Base-by-base conservation (phyloP, 2,888 invertebrate genomes). In the Scaptomyza tumidula region DNA sequence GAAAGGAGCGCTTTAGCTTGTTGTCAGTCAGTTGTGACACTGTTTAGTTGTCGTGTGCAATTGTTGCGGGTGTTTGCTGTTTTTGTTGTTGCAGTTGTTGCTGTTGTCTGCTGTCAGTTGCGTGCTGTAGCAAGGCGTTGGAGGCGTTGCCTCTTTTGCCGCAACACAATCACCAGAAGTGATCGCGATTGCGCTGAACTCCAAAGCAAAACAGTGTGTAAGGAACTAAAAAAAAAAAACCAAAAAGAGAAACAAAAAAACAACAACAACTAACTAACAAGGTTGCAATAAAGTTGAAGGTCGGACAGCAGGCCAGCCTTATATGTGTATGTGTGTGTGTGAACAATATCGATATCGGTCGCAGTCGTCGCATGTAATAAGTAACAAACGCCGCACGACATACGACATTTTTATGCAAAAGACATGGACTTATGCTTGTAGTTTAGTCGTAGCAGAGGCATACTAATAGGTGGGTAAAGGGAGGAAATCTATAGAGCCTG, bases 381-480 rank as follows among this genome's bases (percentile, higher is more conserved):
- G 89, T 89, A 85, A 85, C 89, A 85, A 85, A 85, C 71, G 64
- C 79, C 77, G 86, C 80, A 89, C 88, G 85, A 87, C 85, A 89
- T 75, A 75, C 89, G 88, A 85, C 88, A 85, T 85, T 85, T 88
- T 88, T 88, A 88, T 88, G 85, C 82, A 86, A 78, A 63, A 86
- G 72, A 69, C 86, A 67, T 65, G 63, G 71, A 9, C 35, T 43
- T 41, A 44, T 62, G 10, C 10, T 33, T 33, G 33, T 6, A 24
- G 35, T 16, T 35, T 13, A 50, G 24, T 2, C 1, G 24, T 24
- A 3, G 24, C 3, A 24, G 33, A 33, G 49, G 19, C 1, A 43
- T 11, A 5, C 13, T 14, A 9, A 1, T 2, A 37, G 33, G 43
- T 9, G 48, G 41, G 48, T 48, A 19, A 3, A 4, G 33, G 0